Percentiles rank a stretch among this genome's conserved stretches.
phyloP scores from a whole-genome alignment of 2,113 vertebrate species.

The Neomonachus schauinslandi region DNA sequence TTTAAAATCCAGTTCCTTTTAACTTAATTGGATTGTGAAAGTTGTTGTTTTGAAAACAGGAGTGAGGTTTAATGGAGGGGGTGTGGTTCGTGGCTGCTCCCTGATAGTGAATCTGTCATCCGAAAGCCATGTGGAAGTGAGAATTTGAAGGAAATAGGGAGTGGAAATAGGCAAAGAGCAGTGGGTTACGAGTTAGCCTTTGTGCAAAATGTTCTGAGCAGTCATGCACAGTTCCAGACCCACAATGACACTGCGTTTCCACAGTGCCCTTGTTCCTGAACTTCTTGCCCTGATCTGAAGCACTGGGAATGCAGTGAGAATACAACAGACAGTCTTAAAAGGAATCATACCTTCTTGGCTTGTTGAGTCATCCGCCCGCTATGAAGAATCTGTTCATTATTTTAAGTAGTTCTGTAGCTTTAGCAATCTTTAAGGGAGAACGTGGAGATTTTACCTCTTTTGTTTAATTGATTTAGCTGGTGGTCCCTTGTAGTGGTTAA shows the following conservation, averaged over 20 bases:
- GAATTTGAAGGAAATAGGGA: neutral
- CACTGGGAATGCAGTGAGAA: neutral
- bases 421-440: conserved; percentile 24
- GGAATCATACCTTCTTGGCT: neutral
- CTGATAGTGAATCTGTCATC: neutral
- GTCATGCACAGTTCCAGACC: neutral
- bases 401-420: neutral
- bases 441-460: conserved; percentile 60
- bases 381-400: neutral
- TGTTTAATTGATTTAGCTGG: conserved; percentile 71
- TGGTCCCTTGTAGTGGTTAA: conserved; percentile 70
- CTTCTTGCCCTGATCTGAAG: neutral
- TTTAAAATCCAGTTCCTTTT: neutral
- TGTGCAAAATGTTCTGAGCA: neutral
- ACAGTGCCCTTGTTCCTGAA: neutral
- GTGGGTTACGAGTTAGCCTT: no score
- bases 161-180: neutral
- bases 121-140: neutral
- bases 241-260: neutral
- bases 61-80: neutral
- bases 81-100: neutral
- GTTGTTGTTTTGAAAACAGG: neutral
- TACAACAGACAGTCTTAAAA: neutral
- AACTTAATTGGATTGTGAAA: neutral
- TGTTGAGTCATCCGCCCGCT: neutral